Evolutionary conservation across 2,113 vertebrate genomes (phyloP).

Genomic region (Elanoides forficatus): DNA sequence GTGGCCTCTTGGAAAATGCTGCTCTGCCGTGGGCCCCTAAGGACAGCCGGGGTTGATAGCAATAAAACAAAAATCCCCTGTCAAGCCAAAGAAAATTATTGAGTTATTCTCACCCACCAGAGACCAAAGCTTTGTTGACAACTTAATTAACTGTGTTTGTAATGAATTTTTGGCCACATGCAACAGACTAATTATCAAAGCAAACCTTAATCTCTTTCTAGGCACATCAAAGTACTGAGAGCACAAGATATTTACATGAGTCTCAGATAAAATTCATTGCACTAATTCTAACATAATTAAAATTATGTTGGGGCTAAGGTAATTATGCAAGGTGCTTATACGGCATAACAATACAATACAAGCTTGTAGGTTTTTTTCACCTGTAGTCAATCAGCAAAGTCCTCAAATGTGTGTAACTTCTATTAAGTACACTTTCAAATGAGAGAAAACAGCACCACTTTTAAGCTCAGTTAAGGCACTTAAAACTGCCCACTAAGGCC

Average conservation of each 20-base stretch:
- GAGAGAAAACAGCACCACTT: background rate
- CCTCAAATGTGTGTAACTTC: background rate
- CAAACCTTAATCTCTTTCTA: conserved; percentile 31
- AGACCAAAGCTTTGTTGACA: conserved; percentile 42
- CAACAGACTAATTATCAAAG: conserved; percentile 36
- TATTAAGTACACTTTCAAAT: background rate
- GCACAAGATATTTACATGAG: conserved; percentile 48
- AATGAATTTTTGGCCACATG: conserved; percentile 42
- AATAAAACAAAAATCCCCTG: background rate
- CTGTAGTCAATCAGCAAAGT: background rate
- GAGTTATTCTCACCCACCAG: background rate
- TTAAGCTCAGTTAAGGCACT: background rate
- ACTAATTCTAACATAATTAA: conserved; percentile 71
- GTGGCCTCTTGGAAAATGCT: background rate
- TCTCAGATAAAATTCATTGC: conserved; percentile 62
- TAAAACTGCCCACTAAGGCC: background rate
- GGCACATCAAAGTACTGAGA: conserved; percentile 15
- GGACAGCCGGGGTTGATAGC: background rate
- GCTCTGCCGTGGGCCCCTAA: background rate
- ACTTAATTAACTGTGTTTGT: conserved; percentile 35
- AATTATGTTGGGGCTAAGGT: conserved; percentile 49
- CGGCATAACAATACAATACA: conserved; percentile 23
- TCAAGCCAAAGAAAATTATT: background rate
- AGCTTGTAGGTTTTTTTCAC: background rate
- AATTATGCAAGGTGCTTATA: conserved; percentile 51